Percentiles rank a stretch among this genome's conserved stretches.
Evolutionary conservation across 1,140 invertebrate species (phyloP).

Genomic region (Pseudomyrmex dendroicus): DNA sequence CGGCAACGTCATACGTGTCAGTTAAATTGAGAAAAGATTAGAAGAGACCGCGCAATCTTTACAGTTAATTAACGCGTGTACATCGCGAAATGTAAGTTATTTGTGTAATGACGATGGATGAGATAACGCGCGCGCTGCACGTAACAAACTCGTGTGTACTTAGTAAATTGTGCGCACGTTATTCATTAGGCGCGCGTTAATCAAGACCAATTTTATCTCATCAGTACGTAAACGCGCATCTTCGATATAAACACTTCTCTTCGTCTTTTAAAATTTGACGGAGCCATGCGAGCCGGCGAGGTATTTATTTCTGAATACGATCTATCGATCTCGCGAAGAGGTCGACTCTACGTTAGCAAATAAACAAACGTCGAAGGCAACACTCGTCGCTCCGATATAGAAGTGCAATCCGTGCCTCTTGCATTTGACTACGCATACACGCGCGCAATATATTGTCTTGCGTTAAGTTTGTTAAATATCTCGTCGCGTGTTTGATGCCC

Average conservation of each 20-base stretch:
- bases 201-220: conserved; percentile 23
- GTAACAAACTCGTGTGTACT: background rate
- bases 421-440: background rate
- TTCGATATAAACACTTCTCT: background rate
- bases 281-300: background rate
- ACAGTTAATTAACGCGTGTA: conserved; percentile 14
- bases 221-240: background rate
- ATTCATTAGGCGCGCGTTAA: background rate
- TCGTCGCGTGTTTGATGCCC: conserved; percentile 28
- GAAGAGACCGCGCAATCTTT: conserved; percentile 5
- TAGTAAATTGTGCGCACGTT: conserved; percentile 21
- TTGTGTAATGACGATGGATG: conserved; percentile 22
- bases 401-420: background rate
- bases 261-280: conserved; percentile 9
- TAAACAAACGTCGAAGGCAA: background rate
- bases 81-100: background rate
- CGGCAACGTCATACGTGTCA: background rate
- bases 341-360: background rate
- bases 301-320: conserved; percentile 1
- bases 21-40: conserved; percentile 14
- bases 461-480: conserved; percentile 28
- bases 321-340: background rate
- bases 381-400: background rate
- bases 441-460: no score
- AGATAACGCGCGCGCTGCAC: background rate